Base-by-base conservation (phyloP, 2,113 vertebrate genomes). In the Sialia sialis region DNA sequence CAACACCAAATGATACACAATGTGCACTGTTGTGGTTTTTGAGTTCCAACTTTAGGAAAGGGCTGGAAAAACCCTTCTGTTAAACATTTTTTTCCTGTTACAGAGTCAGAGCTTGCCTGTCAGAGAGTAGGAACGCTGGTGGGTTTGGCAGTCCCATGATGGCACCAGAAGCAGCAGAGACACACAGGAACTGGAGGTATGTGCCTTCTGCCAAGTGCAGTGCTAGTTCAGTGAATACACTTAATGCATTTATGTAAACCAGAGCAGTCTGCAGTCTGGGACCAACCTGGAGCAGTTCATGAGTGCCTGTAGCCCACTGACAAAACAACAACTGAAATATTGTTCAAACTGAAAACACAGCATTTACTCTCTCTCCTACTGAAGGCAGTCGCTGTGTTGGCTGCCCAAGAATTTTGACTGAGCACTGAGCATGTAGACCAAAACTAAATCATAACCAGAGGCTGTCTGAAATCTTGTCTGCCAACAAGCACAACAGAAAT, bases 381-480 rank as follows among this genome's bases (percentile, higher is more conserved):
- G 64, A 84, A 93, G 20, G 19, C 66, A 67, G 51, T 59, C 0
- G 0, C 75, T 79, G 29, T 44, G 34, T 77, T 95, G 72, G 70
- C 92, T 95, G 44, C 73, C 67, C 55, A 67, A 58, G 17, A 20
- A 38, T 43, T 93, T 59, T 79, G 74, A 36, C 66, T 75, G 56
- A 93, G 52, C 25, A 16, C 38, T 87, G 69, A 89, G 72, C 9
- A 10, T 59, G 89, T 13, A 69, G 68, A 86, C 81, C 46, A 83
- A 76, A 93, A 80, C 29, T 82, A 93, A 93, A 95, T 93, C 73
- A 89, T 63, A 92, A 81, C 46, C 86, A 95, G 93, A 89, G 43
- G 8, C 87, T 89, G 86, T 92, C 87, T 96, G 88, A 94, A 93
- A 56, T 49, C 68, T 69, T 68, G 83, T 94, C 92, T 96, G 92